Evolutionary conservation across 2,113 vertebrate genomes (phyloP).

Genomic region (Chrysemys picta): DNA sequence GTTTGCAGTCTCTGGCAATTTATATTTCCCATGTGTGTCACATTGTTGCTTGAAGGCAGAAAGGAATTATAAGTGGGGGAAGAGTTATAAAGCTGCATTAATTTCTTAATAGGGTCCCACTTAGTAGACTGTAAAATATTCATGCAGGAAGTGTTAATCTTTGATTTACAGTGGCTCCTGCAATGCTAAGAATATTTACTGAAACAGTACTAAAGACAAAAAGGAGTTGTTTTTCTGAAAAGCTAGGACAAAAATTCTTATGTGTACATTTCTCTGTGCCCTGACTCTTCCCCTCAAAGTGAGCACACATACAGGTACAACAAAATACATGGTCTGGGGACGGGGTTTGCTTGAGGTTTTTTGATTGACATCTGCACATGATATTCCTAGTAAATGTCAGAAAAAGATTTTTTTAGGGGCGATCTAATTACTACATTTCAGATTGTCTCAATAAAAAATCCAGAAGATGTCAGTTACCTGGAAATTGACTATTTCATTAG

Average conservation of each 20-base stretch:
- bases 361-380: not conserved
- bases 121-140: constrained; percentile 28
- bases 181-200: not conserved
- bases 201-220: not conserved
- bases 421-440: not conserved
- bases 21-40: not conserved
- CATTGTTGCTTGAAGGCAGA: constrained; percentile 13
- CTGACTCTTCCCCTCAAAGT: not conserved
- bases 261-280: accelerated
- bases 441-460: not conserved
- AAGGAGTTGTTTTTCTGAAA: not conserved
- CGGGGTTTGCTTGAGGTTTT: not conserved
- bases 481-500: not conserved
- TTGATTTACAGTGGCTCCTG: not conserved
- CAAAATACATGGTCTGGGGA: not conserved
- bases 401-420: not conserved
- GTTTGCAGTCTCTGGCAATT: not conserved
- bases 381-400: not conserved
- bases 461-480: not conserved
- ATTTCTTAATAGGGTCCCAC: constrained; percentile 32
- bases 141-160: not conserved
- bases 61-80: not conserved
- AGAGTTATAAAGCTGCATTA: not conserved
- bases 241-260: not conserved
- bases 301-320: accelerated